Conservation (phyloP, 2,888 invertebrate species). For the Epirrita christyi region DNA sequence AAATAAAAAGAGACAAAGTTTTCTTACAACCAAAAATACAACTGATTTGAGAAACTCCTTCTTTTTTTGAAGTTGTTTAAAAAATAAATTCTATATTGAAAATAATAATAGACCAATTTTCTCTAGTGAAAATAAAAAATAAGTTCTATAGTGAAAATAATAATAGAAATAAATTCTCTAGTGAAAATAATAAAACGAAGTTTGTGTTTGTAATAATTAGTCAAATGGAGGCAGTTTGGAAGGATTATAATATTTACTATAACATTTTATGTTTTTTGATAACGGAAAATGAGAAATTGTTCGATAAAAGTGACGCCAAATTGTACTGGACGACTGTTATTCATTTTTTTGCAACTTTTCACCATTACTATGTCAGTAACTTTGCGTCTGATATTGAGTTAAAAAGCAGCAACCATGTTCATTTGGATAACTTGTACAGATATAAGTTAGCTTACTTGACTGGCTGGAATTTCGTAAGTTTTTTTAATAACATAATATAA, state of each 20-base stretch:
- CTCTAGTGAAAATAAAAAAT: background rate
- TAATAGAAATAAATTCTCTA: background rate
- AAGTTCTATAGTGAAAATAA: background rate
- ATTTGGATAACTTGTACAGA: conserved; percentile 56
- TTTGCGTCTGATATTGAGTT: conserved; percentile 52
- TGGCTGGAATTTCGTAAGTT: conserved; percentile 78
- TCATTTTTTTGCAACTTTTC: conserved; percentile 55
- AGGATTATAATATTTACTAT: conserved; percentile 68
- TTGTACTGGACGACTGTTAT: conserved; percentile 71
- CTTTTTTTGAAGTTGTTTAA: no score
- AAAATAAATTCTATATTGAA: no score
- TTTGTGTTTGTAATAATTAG: background rate
- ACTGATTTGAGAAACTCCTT: no score
- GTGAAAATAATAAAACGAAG: no score
- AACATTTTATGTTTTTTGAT: conserved; percentile 72
- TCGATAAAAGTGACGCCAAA: conserved; percentile 65
- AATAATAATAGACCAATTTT: background rate
- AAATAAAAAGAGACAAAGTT: no score
- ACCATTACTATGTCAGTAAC: conserved; percentile 54
- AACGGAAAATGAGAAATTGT: conserved; percentile 72
- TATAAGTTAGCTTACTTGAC: conserved; percentile 60
- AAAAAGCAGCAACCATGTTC: conserved; percentile 34
- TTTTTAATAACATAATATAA: background rate
- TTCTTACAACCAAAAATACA: no score
- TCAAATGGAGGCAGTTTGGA: conserved; percentile 65